Base-by-base conservation (phyloP, 2,797 vertebrate species). In the Buceros bicornis region DNA sequence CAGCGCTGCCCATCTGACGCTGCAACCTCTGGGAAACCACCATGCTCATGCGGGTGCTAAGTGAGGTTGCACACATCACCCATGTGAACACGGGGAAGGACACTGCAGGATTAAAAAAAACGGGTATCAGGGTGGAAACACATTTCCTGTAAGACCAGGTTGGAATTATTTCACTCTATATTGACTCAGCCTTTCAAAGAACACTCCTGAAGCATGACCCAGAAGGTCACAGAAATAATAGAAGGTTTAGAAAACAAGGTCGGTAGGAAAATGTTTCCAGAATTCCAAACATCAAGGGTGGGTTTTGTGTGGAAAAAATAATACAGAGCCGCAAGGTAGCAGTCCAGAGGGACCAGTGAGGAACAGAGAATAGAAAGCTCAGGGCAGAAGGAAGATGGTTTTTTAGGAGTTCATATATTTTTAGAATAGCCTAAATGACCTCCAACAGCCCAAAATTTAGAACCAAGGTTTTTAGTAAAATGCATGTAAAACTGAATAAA, bases 191-290 rank as follows among this genome's bases (percentile, higher is more conserved):
- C 48, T 87, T 76, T 33, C 19, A 56, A 77, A 85, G 47, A 76
- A 90, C 6, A 17, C 8, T 79, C 47, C 21, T 43, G 45, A 80
- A 14, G 67, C 16, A 8, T 53, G 58, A 16, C 33, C 57, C 64
- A 77, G 64, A 93, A 90, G 67, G 64, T 90, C 74, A 84, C 37
- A 71, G 94, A 94, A 94, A 80, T 69, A 95, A 84, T 11, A 57
- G 37, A 56, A 84, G 7, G 26, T 87, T 80, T 82, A 19, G 79
- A 93, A 96, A 95, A 89, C 58, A 76, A 67, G 51, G 54, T 47
- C 40, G 43, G n/a, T 47, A 81, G 84, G 72, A 31, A 74, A 83
- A 94, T 79, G 33, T 18, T 20, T 78, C 35, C 28, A 76, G n/a
- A 40, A 37, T 31, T 69, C 16, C 47, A 90, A 79, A 78, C 10